Conservation (phyloP, 1,140 invertebrate species). For the Platyscapa corneri region DNA sequence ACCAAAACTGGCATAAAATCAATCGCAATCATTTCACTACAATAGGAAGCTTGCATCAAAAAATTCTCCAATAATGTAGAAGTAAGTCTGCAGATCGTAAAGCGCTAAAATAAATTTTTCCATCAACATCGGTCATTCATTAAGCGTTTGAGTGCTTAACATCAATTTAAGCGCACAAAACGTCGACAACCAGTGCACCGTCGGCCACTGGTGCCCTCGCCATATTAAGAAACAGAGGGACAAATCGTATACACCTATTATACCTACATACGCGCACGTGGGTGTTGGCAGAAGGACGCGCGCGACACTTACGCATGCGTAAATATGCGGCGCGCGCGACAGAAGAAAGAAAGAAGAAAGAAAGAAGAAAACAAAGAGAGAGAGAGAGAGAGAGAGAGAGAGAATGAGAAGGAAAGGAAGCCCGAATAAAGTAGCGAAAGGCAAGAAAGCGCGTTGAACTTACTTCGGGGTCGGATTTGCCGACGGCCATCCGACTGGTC, state of each 20-base stretch:
- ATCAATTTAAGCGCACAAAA: background rate
- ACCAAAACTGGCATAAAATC: no score
- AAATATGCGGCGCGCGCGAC: background rate
- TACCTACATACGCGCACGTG: background rate
- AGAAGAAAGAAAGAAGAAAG: background rate
- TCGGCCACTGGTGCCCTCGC: constrained; percentile 2
- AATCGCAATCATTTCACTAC: no score
- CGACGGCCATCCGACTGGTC: background rate
- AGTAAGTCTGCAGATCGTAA: no score
- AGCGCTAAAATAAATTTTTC: no score
- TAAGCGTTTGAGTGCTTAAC: background rate
- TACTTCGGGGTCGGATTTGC: constrained; percentile 27
- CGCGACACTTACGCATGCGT: background rate
- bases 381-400: background rate
- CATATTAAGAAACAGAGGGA: constrained; percentile 39
- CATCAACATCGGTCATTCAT: background rate
- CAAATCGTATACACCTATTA: constrained; percentile 44
- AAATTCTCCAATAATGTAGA: no score
- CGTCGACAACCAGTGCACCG: background rate
- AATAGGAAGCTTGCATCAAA: no score
- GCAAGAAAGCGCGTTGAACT: background rate
- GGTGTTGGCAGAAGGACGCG: constrained; percentile 7
- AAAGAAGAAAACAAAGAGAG: background rate
- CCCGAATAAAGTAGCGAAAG: background rate
- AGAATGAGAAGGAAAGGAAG: background rate